These are phyloP conservation scores for Magallana angulata DNA, from an alignment of 1,140 invertebrate species.

Conservation along the genomic window DNA sequence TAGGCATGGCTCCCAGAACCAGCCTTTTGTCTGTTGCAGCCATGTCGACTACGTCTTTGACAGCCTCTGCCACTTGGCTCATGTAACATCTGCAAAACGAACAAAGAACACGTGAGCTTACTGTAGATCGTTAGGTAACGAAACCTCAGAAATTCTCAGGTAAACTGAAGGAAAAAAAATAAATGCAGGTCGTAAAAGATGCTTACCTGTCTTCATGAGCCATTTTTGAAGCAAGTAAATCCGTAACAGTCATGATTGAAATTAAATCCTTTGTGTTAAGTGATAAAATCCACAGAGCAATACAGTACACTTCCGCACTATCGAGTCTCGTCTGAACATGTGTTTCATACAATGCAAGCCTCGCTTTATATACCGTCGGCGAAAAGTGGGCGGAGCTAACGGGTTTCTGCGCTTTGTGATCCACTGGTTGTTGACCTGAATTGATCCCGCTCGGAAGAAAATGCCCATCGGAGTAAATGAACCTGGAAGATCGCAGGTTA, in stretches of 20 bases:
- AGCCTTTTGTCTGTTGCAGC: constrained; percentile 29
- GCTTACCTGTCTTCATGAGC: constrained; percentile 20
- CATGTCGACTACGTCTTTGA: constrained; percentile 27
- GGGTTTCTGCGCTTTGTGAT: constrained; percentile 21
- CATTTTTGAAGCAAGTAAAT: constrained; percentile 36
- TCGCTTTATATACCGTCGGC: constrained; percentile 17
- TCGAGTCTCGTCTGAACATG: not conserved
- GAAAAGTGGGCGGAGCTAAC: constrained; percentile 28
- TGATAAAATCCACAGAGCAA: not conserved
- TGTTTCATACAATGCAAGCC: not conserved
- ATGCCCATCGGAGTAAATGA: constrained; percentile 32
- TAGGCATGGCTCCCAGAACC: constrained; percentile 28
- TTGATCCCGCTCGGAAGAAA: constrained; percentile 15
- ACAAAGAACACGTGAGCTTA: not conserved
- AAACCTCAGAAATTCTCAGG: not conserved
- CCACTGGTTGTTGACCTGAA: constrained; percentile 30
- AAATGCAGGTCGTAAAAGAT: not conserved
- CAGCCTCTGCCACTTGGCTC: constrained; percentile 26
- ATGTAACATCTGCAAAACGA: constrained; percentile 14
- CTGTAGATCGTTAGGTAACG: too few relatives aligned
- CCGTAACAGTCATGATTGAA: constrained; percentile 21
- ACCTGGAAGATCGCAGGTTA: constrained; percentile 17
- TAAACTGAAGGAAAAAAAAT: not conserved
- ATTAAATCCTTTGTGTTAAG: constrained; percentile 4
- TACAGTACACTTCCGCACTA: not conserved